Evolutionary conservation across 2,888 invertebrate genomes (phyloP).

Genomic region (Pachydiplax longipennis): DNA sequence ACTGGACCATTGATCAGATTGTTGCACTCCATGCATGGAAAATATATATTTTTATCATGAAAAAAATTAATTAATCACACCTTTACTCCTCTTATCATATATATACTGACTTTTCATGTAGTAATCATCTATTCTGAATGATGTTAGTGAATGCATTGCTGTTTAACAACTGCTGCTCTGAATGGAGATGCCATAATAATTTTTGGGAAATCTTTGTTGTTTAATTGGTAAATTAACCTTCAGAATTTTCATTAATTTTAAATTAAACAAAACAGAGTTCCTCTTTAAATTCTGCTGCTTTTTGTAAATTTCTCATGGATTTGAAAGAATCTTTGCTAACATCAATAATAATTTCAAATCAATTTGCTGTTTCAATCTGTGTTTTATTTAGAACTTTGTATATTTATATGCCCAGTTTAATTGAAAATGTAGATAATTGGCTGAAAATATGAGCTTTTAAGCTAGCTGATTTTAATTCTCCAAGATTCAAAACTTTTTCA

Average conservation of each 20-base stretch:
- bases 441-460: not conserved
- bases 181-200: not conserved
- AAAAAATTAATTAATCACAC: not conserved
- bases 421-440: not conserved
- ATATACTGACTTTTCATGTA: not conserved
- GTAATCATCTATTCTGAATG: not conserved
- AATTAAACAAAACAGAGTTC: not conserved
- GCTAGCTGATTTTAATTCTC: not conserved
- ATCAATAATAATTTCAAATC: not conserved
- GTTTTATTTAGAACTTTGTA: not conserved
- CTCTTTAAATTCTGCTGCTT: not conserved
- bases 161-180: slow-evolving; percentile 20
- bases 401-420: not conserved
- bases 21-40: slow-evolving; percentile 16
- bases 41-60: not conserved
- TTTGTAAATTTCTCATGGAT: not conserved
- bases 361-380: not conserved
- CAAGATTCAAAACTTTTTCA: not conserved
- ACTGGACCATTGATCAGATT: not conserved
- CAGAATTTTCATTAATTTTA: too few relatives aligned
- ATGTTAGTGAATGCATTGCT: slow-evolving; percentile 30
- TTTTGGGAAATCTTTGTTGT: not conserved
- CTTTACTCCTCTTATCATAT: not conserved
- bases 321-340: not conserved
- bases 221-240: not conserved